Conservation (phyloP, 1,140 invertebrate genomes). For the Nomia melanderi region DNA sequence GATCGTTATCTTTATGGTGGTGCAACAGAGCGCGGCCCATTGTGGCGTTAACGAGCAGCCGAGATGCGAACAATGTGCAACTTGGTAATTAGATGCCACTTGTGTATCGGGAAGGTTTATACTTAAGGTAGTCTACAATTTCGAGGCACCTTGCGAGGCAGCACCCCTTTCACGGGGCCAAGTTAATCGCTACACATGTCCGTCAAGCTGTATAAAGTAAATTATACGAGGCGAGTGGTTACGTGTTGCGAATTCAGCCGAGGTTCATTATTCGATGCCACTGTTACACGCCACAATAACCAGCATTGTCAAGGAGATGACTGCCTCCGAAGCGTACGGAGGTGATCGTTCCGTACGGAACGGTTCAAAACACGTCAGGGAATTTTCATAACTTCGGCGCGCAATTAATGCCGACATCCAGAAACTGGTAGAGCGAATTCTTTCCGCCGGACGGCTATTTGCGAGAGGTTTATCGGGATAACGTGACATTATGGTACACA, state of each 20-base stretch:
- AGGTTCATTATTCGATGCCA: constrained; percentile 21
- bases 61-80: constrained; percentile 55
- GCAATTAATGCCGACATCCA: too few relatives aligned
- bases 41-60: constrained; percentile 64
- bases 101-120: constrained; percentile 30
- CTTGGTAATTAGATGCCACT: constrained; percentile 68
- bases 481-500: too few relatives aligned
- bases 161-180: constrained; percentile 21
- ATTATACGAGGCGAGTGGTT: constrained; percentile 31
- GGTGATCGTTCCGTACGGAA: too few relatives aligned
- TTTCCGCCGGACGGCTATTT: too few relatives aligned
- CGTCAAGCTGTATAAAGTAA: constrained; percentile 45
- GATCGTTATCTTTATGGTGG: constrained; percentile 54
- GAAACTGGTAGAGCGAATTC: too few relatives aligned
- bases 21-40: constrained; percentile 35
- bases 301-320: constrained; percentile 12
- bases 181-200: constrained; percentile 42
- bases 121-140: constrained; percentile 64
- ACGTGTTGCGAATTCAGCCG: constrained; percentile 26
- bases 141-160: constrained; percentile 23
- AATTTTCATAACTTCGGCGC: too few relatives aligned
- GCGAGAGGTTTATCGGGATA: too few relatives aligned
- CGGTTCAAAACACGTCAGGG: too few relatives aligned
- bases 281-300: not conserved
- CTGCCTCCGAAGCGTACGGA: not conserved